Conservation (phyloP, 2,113 vertebrate species). For the Sander lucioperca region DNA sequence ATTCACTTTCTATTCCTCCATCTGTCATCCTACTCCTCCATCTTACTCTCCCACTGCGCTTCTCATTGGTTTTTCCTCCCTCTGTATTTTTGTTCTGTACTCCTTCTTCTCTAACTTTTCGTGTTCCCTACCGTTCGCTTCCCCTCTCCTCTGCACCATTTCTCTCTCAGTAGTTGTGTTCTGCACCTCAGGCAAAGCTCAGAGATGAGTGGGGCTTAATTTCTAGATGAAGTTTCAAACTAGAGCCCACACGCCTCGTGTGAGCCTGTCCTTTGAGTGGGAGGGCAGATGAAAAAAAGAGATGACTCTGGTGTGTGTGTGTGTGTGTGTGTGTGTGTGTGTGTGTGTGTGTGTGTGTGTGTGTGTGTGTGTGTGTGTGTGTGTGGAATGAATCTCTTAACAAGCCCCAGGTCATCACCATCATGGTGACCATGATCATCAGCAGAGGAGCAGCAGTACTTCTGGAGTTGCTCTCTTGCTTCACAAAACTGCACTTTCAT, state of each 20-base stretch:
- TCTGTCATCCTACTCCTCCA: conserved; percentile 1
- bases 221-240: conserved; percentile 66
- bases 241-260: conserved; percentile 47
- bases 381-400: conserved; percentile 43
- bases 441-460: conserved; percentile 33
- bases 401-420: conserved; percentile 65
- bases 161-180: conserved; percentile 43
- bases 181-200: conserved; percentile 54
- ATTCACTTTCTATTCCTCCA: conserved; percentile 8
- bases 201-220: conserved; percentile 63
- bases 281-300: conserved; percentile 58
- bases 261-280: conserved; percentile 55
- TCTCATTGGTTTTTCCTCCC: conserved; percentile 11
- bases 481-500: conserved; percentile 23
- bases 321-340: conserved; percentile 39
- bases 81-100: conserved; percentile 16
- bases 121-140: neutral
- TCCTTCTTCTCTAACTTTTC: conserved; percentile 7
- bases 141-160: conserved; percentile 39
- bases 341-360: conserved; percentile 40
- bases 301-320: conserved; percentile 46
- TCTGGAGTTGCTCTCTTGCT: conserved; percentile 19
- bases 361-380: conserved; percentile 32
- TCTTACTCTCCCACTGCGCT: neutral
- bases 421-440: conserved; percentile 59